These are phyloP conservation scores for Rhagoletis zephyria DNA, from an alignment of 1,140 invertebrate genomes.

Conservation along the genomic window DNA sequence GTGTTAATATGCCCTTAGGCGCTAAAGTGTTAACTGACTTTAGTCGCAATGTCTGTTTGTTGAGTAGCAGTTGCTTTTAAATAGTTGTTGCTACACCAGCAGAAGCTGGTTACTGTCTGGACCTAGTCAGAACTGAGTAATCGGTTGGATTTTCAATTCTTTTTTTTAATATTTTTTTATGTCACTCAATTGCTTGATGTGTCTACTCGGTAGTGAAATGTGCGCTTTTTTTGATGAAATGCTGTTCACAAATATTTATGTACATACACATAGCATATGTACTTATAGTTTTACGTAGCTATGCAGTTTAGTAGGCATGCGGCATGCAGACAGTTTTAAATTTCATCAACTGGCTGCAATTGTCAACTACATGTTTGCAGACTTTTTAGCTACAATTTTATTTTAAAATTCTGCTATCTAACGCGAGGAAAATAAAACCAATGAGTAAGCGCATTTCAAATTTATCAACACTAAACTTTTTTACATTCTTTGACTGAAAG, in stretches of 20 bases:
- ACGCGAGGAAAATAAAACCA: too few species aligned
- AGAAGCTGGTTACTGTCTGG: neutral
- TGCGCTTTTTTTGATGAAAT: neutral
- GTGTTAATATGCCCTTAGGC: conserved; percentile 29
- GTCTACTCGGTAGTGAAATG: neutral
- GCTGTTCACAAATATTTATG: too few species aligned
- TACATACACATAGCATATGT: neutral
- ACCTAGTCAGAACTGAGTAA: neutral
- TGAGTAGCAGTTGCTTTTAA: neutral
- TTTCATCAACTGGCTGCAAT: neutral
- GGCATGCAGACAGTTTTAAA: neutral
- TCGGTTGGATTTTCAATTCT: neutral
- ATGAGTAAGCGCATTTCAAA: too few species aligned
- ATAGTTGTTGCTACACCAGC: neutral
- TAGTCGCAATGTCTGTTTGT: neutral
- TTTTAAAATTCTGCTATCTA: too few species aligned
- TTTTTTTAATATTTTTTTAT: neutral
- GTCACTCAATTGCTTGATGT: neutral
- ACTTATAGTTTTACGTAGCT: neutral
- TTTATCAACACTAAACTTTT: too few species aligned
- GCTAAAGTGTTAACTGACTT: conserved; percentile 18
- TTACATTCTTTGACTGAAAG: too few species aligned
- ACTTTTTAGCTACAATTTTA: too few species aligned
- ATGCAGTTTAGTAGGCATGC: neutral
- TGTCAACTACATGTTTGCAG: too few species aligned